phyloP scores from a whole-genome alignment of 2,888 invertebrate genomes.

The Galeopsomyia nigrocyanea region DNA sequence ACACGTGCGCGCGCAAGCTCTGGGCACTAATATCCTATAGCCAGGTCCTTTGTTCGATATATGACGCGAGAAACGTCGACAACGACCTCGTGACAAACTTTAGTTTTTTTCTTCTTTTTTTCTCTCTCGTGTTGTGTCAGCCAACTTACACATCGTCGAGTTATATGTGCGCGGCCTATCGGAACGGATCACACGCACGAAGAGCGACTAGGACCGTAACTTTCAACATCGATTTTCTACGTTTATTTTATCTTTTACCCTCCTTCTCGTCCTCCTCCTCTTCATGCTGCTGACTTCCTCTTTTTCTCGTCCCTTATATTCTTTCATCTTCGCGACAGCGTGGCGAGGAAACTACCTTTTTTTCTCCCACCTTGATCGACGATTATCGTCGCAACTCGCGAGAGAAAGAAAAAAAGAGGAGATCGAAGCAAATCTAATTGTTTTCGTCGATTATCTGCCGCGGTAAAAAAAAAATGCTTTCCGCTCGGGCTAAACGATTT shows the following conservation, averaged over 20 bases:
- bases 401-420: not conserved
- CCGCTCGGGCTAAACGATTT: not conserved
- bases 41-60: too few species aligned
- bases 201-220: not conserved
- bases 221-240: constrained; percentile 2
- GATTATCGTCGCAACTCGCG: not conserved
- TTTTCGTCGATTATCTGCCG: constrained; percentile 12
- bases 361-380: constrained; percentile 1
- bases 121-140: too few species aligned
- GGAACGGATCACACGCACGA: not conserved
- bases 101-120: too few species aligned
- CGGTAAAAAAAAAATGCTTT: not conserved
- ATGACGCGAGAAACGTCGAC: too few species aligned
- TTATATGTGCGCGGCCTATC: not conserved
- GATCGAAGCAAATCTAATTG: not conserved
- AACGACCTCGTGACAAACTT: too few species aligned
- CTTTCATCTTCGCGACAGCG: too few species aligned
- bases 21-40: too few species aligned
- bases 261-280: not conserved
- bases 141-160: too few species aligned
- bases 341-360: not conserved
- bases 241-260: not conserved
- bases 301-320: too few species aligned
- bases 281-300: too few species aligned
- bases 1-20: too few species aligned